phyloP scores from a whole-genome alignment of 1,140 invertebrate genomes.

The Mercenaria mercenaria region DNA sequence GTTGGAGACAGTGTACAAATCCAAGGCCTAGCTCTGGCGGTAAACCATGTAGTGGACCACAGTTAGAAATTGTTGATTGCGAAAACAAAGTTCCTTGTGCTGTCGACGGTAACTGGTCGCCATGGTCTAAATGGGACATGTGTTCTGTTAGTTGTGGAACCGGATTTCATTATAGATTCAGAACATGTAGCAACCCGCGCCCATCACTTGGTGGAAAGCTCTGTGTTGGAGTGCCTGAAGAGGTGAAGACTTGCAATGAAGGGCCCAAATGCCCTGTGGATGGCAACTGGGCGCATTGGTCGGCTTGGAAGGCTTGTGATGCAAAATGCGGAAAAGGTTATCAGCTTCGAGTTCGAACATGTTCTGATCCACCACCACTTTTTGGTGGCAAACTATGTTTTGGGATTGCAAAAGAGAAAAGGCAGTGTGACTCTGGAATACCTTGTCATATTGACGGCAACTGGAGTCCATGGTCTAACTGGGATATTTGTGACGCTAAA shows the following conservation, averaged over 20 bases:
- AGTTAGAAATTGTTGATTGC: constrained; percentile 73
- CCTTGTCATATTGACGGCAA: constrained; percentile 86
- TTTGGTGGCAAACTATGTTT: constrained; percentile 89
- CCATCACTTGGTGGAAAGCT: constrained; percentile 68
- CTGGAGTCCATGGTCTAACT: constrained; percentile 89
- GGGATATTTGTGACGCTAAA: constrained; percentile 89
- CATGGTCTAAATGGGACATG: constrained; percentile 68
- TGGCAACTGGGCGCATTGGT: constrained; percentile 68
- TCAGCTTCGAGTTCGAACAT: constrained; percentile 86
- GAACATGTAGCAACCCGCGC: constrained; percentile 74
- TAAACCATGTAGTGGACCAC: constrained; percentile 27
- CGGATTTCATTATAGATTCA: constrained; percentile 60
- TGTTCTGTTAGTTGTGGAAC: constrained; percentile 71
- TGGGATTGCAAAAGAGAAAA: constrained; percentile 85
- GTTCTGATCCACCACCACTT: constrained; percentile 89
- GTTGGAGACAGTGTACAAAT: constrained; percentile 68
- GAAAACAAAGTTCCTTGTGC: constrained; percentile 61
- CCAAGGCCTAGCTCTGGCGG: constrained; percentile 46
- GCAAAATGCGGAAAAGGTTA: constrained; percentile 65
- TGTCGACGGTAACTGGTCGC: constrained; percentile 72
- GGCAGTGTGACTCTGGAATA: constrained; percentile 46
- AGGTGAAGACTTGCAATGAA: constrained; percentile 59
- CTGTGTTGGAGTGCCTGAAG: constrained; percentile 67
- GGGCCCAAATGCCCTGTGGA: constrained; percentile 14
- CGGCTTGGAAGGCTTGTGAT: constrained; percentile 58